Evolutionary conservation across 2,113 vertebrate genomes (phyloP), one percentile per base, ranked within the genome.

Genomic region (Pelvicachromis taeniatus): DNA sequence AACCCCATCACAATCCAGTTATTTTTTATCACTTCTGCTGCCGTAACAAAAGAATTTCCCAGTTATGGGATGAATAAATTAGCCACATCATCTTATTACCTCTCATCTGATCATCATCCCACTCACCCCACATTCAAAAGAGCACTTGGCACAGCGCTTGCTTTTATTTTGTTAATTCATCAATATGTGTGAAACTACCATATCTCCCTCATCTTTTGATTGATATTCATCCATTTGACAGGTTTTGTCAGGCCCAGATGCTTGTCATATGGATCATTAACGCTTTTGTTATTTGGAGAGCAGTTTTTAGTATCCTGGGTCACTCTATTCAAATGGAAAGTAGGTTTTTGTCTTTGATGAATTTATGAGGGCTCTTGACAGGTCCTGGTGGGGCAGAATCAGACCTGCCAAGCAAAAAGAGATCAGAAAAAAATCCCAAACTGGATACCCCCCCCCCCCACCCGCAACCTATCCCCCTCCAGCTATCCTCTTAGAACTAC

Each of bases 351-450:
- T 94, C 92, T 94, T 88, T 95, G 94, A 96, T 95, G 93, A 95
- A 96, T 92, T 95, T 94, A 95, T 96, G 94, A 96, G 94, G 80
- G 93, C 92, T 91, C 92, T 95, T 91, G 94, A 95, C 92, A 93
- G 89, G 89, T 92, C 91, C 70, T 85, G 84, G 70, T 73, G 85
- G 75, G 79, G 35, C 81, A 68, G 38, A 48, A 23, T 61, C 48
- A 45, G 87, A 85, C 68, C 82, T 65, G 23, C 83, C 65, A 48
- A 73, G 65, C 40, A 73, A 4, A 73, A 77, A 77, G 48, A 75
- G 16, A 73, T 80, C 70, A 38, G 45, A 89, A 86, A 88, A 81
- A 85, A 84, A 65, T 38, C 59, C 45, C 26, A 83, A 81, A 82
- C 50, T 29, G 53, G 81, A 78, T 14, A 50, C 12, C 16, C 16